These are phyloP conservation scores for Sphyrna mokarran DNA, from an alignment of 2,113 vertebrate genomes.

Conservation along the genomic window DNA sequence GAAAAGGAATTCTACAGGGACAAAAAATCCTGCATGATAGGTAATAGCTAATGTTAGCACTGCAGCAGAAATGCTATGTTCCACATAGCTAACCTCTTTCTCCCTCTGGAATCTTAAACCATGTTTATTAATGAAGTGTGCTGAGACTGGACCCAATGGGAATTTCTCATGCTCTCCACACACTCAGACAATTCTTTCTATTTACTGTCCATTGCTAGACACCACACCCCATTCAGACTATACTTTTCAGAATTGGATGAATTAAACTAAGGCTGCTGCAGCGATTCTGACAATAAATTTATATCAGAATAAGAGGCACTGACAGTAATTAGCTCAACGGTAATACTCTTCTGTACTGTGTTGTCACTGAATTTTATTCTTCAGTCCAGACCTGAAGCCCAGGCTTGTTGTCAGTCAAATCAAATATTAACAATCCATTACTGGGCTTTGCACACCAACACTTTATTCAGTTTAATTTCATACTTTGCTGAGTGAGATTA, in stretches of 20 bases:
- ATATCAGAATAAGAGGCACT: constrained; percentile 7
- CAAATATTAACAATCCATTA: not conserved
- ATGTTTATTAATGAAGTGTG: constrained; percentile 51
- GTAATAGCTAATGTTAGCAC: constrained; percentile 45
- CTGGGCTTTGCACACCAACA: not conserved
- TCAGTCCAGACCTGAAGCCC: not conserved
- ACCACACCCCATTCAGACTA: constrained; percentile 25
- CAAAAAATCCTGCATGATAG: constrained; percentile 46
- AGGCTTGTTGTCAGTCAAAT: not conserved
- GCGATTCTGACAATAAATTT: not conserved
- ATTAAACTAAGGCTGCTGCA: constrained; percentile 10
- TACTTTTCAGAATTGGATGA: constrained; percentile 26
- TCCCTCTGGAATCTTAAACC: constrained; percentile 46
- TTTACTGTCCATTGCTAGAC: constrained; percentile 35
- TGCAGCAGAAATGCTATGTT: constrained; percentile 45
- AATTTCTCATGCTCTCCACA: constrained; percentile 66
- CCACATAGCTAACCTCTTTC: constrained; percentile 43
- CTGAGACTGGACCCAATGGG: constrained; percentile 57
- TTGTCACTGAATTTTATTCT: not conserved
- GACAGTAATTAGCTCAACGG: constrained; percentile 14
- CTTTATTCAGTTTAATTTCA: not conserved
- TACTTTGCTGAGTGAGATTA: not conserved
- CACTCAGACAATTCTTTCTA: constrained; percentile 48
- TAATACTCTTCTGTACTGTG: not conserved
- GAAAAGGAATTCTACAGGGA: constrained; percentile 49